Percentiles rank a stretch among this genome's conserved stretches.
These are phyloP conservation scores for Onychomys arenicola DNA, from an alignment of 2,797 vertebrate species.

Conservation along the genomic window DNA sequence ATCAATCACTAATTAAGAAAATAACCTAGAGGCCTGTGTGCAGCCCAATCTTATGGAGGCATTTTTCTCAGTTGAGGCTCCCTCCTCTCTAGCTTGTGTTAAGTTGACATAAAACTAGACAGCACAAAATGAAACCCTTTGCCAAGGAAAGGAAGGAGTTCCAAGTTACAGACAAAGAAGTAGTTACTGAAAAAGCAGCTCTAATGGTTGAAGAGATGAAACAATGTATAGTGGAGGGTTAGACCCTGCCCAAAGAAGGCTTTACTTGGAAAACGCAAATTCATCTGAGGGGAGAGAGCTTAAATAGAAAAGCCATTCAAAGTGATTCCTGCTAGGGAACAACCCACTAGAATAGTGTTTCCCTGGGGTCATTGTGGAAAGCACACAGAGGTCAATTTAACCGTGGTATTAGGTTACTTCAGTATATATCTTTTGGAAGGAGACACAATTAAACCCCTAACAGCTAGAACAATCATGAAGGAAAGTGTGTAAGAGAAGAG, in stretches of 20 bases:
- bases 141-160: background rate
- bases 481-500: rapidly evolving
- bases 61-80: background rate
- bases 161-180: background rate
- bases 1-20: background rate
- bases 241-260: background rate
- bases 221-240: background rate
- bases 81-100: no score
- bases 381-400: background rate
- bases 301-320: background rate
- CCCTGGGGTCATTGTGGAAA: background rate
- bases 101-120: no score
- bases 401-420: background rate
- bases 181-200: background rate
- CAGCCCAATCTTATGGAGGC: background rate
- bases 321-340: background rate
- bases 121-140: background rate
- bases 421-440: background rate
- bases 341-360: background rate
- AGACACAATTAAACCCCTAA: background rate
- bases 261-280: background rate
- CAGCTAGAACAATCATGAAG: background rate
- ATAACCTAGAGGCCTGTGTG: background rate
- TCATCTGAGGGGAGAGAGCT: background rate
- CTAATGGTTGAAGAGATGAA: background rate